phyloP scores from a whole-genome alignment of 1,140 invertebrate genomes.

The Lepeophtheirus salmonis region DNA sequence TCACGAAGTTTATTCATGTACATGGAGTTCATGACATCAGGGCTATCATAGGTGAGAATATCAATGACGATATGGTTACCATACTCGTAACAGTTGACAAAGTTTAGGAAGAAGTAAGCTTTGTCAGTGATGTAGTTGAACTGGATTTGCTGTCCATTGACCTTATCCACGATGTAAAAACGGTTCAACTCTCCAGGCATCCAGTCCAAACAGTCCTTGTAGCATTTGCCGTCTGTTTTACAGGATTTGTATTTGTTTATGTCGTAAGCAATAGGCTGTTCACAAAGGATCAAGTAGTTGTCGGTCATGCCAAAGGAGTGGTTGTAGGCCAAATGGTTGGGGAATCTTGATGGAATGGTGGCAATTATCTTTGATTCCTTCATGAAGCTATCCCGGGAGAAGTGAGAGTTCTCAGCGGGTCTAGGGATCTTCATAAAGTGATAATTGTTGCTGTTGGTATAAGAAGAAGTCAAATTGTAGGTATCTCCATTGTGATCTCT shows the following conservation, averaged over 20 bases:
- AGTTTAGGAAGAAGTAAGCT: no score
- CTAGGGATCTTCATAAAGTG: slow-evolving; percentile 23
- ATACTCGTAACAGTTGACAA: no score
- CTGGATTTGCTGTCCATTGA: background rate
- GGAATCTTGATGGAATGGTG: slow-evolving; percentile 28
- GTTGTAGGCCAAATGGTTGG: slow-evolving; percentile 30
- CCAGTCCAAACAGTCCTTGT: slow-evolving; percentile 33
- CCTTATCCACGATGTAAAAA: background rate
- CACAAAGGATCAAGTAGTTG: slow-evolving; percentile 32
- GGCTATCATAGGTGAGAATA: background rate
- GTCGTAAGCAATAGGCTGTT: slow-evolving; percentile 31
- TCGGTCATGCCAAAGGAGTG: slow-evolving; percentile 32
- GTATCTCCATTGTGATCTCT: slow-evolving; percentile 20
- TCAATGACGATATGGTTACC: background rate
- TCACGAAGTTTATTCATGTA: background rate
- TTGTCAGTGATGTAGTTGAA: background rate
- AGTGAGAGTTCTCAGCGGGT: slow-evolving; percentile 18
- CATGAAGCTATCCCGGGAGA: no score
- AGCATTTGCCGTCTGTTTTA: slow-evolving; percentile 28
- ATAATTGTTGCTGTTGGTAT: slow-evolving; percentile 24
- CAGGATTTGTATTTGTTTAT: slow-evolving; percentile 29
- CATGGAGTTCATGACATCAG: background rate
- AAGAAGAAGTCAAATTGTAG: slow-evolving; percentile 25
- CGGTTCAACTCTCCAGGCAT: slow-evolving; percentile 24
- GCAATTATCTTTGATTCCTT: slow-evolving; percentile 17